phyloP scores from a whole-genome alignment of 2,113 vertebrate species.

The Oreotrochilus melanogaster region DNA sequence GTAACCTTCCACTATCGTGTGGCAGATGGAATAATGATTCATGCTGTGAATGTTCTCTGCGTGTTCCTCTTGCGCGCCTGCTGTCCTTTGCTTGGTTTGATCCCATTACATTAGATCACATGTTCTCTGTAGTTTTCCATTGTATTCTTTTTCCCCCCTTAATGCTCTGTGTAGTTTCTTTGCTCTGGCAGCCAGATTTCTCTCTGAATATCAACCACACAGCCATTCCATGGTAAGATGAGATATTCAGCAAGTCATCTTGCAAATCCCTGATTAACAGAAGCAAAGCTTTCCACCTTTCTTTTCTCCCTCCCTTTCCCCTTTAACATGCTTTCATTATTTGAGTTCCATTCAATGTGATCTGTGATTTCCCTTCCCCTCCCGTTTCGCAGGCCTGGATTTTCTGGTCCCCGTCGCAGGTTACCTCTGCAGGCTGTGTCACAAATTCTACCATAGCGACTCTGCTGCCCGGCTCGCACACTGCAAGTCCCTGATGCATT shows the following conservation, averaged over 20 bases:
- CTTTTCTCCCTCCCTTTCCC: background rate
- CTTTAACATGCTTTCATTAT: slow-evolving; percentile 66
- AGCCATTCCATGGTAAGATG: slow-evolving; percentile 56
- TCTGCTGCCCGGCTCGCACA: slow-evolving; percentile 87
- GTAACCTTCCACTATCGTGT: slow-evolving; percentile 64
- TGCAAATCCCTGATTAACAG: slow-evolving; percentile 53
- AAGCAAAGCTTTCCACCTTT: slow-evolving; percentile 52
- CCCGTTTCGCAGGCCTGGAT: slow-evolving; percentile 84
- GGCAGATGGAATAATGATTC: slow-evolving; percentile 73
- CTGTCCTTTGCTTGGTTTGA: slow-evolving; percentile 69
- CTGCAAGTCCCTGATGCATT: slow-evolving; percentile 94
- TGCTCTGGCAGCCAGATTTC: slow-evolving; percentile 63
- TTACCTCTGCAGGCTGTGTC: slow-evolving; percentile 93
- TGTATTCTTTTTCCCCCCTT: slow-evolving; percentile 15
- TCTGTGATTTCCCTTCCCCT: slow-evolving; percentile 74
- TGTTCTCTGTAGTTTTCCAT: slow-evolving; percentile 72
- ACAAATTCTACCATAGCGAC: slow-evolving; percentile 92
- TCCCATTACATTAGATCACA: slow-evolving; percentile 64
- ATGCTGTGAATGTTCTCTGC: slow-evolving; percentile 69
- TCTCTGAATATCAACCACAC: slow-evolving; percentile 63
- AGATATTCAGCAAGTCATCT: slow-evolving; percentile 69
- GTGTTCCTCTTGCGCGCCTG: slow-evolving; percentile 64
- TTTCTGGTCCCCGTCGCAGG: slow-evolving; percentile 93
- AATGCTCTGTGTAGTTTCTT: slow-evolving; percentile 51
- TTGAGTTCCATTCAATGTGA: slow-evolving; percentile 76